Base-by-base conservation (phyloP, 2,113 vertebrate genomes). In the Gnathonemus longibarbis region DNA sequence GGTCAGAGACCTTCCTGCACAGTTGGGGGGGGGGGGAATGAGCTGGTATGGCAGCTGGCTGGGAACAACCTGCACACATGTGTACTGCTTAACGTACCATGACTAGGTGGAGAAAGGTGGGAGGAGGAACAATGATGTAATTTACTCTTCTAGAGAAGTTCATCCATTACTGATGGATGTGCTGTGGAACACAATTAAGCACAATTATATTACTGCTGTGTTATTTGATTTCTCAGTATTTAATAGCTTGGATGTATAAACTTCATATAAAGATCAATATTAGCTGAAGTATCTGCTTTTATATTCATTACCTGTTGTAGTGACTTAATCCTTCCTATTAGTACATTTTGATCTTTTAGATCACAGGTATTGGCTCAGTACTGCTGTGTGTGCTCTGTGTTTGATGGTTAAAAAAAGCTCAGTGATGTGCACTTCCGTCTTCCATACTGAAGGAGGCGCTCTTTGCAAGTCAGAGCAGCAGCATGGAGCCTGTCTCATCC, bases 391-490 rank as follows among this genome's bases (percentile, higher is more conserved):
- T 0, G 56, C 56, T 62, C 21, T 62, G 7, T 62, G 56, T 62
- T 70, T 31, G n/a, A 66, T 66, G 58, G 9, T 21, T 27, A 27
- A n/a, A n/a, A 62, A n/a, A 62, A 62, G 8, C n/a, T 66, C n/a
- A 62, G 58, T 62, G n/a, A 62, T 66, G 27, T 31, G n/a, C 27
- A 70, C 35, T n/a, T 90, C 19, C 31, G 35, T 13, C 66, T 58
- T n/a, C 31, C 13, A 19, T 5, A 53, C 83, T 89, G 56, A 39
- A 96, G 96, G 94, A 94, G 84, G 46, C 77, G 0, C n/a, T 88
- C 13, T 66, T 42, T 46, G 39, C 45, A 56, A 70, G n/a, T 46
- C 87, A 90, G 87, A 90, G 84, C 0, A 21, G 83, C 17, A 66
- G 0, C 10, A 89, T 91, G 48, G 56, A 88, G 2, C 91, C 90